Conservation (phyloP, 2,888 invertebrate species). For the Anthophora plumipes region DNA sequence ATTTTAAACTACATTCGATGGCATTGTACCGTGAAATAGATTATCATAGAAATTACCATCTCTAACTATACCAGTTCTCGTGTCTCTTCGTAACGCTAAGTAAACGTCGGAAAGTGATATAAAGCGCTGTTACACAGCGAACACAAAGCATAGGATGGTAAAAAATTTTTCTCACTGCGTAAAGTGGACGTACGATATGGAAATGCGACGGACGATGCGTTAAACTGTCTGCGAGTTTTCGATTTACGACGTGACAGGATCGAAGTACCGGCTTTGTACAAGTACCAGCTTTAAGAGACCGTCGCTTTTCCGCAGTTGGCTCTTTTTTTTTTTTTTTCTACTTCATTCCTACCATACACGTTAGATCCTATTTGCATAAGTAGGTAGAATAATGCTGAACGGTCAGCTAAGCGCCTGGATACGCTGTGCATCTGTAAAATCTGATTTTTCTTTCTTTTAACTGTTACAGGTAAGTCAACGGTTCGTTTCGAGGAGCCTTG, state of each 20-base stretch:
- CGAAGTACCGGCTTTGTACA: slow-evolving; percentile 74
- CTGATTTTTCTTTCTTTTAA: slow-evolving; percentile 7
- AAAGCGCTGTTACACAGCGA: slow-evolving; percentile 48
- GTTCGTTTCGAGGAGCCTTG: not conserved
- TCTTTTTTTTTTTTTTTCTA: too few species aligned
- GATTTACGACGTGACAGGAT: slow-evolving; percentile 72
- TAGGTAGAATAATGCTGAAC: slow-evolving; percentile 71
- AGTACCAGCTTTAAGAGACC: slow-evolving; percentile 63
- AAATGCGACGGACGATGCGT: slow-evolving; percentile 66
- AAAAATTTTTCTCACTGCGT: slow-evolving; percentile 55
- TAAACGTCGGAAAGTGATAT: slow-evolving; percentile 67
- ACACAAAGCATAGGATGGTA: slow-evolving; percentile 52
- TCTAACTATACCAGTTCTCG: too few species aligned
- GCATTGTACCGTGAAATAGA: not conserved
- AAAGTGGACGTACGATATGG: slow-evolving; percentile 68
- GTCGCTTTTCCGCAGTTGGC: slow-evolving; percentile 66
- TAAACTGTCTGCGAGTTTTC: slow-evolving; percentile 72
- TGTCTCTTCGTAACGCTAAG: slow-evolving; percentile 59
- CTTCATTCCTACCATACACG: slow-evolving; percentile 38
- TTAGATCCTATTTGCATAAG: slow-evolving; percentile 69
- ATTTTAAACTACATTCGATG: slow-evolving; percentile 16
- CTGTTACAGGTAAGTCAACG: slow-evolving; percentile 58
- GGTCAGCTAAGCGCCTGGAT: slow-evolving; percentile 28
- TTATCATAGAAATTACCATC: too few species aligned
- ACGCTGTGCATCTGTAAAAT: not conserved